Base-by-base conservation (phyloP, 2,797 vertebrate genomes). In the Botia kubotai region DNA sequence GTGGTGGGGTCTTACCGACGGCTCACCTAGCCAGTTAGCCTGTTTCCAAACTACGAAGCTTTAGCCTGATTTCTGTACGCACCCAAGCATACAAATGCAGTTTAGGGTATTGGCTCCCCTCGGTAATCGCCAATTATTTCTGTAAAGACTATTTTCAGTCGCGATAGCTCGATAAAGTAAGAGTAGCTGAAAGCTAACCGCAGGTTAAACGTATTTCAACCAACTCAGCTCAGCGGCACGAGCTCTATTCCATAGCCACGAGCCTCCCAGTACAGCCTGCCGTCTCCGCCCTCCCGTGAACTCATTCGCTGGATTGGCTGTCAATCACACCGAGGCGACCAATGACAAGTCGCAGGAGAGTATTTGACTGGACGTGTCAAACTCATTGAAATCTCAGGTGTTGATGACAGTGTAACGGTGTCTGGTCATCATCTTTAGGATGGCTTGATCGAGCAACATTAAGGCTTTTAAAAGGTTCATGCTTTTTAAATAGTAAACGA, bases 241-340 rank as follows among this genome's bases (percentile, higher is more conserved):
- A 85, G 75, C 83, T 84, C 66, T 70, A 60, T 50, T 75, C 46
- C 46, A 71, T 46, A 72, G 84, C 77, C 83, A 84, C 79, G 76
- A 86, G 83, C 80, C 78, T 66, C 66, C 53, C 65, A 72, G 63
- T 70, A 69, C 3, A 5, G 33, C 33, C 73, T 43, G 21, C 43
- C n/a, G 71, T 53, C 55, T 26, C 77, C 83, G 76, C 76, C 85
- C 77, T 55, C n/a, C 58, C 29, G 36, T n/a, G 5, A 29, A 23
- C 46, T 75, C 16, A 87, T 87, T 86, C 63, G 84, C 21, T 11
- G 55, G 23, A 6, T 60, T n/a, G 33, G n/a, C 66, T 72, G 82
- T 71, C 81, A 72, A 16, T 81, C 77, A 23, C 70, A 17, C 17
- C 1, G 17, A n/a, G 17, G 21, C 4, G 13, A 69, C 84, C 83